A percentile compares a stretch with the other conserved stretches of the same genome.
These are phyloP conservation scores for Macrochelys suwanniensis DNA, from an alignment of 2,797 vertebrate genomes.

Conservation along the genomic window DNA sequence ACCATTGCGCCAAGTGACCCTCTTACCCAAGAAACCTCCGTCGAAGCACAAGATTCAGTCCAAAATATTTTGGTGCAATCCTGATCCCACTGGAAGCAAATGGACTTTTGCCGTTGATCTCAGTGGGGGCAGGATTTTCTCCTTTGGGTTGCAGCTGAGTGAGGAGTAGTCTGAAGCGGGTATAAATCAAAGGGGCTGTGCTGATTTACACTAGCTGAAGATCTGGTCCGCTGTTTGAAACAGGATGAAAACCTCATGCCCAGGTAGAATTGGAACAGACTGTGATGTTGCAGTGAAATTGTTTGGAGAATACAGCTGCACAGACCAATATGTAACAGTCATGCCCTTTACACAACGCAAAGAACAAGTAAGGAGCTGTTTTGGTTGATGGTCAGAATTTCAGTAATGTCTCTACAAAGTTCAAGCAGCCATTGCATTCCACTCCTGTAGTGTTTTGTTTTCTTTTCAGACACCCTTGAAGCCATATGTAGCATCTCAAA, in stretches of 20 bases:
- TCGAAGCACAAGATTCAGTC: conserved; percentile 5
- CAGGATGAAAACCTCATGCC: neutral
- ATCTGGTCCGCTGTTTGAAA: neutral
- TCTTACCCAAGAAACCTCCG: conserved; percentile 49
- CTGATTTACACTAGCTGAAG: neutral
- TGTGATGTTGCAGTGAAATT: neutral
- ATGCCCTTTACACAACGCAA: neutral
- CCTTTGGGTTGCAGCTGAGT: neutral
- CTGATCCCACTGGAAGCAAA: conserved; percentile 10
- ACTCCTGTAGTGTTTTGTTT: neutral
- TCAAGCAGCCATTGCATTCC: neutral
- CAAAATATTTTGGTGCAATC: conserved; percentile 33
- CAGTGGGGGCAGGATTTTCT: conserved; percentile 30
- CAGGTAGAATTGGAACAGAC: neutral
- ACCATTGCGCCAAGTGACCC: conserved; percentile 11
- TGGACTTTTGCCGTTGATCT: conserved; percentile 23
- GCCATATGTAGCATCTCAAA: neutral
- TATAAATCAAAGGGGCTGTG: neutral
- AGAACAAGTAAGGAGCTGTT: neutral
- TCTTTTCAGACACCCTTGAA: neutral
- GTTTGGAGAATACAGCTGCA: neutral
- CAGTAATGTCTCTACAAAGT: neutral
- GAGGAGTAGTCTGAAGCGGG: neutral
- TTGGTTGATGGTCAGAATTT: conserved; percentile 7
- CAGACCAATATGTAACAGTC: neutral